Percentiles rank a stretch among this genome's conserved stretches.
phyloP scores from a whole-genome alignment of 2,797 vertebrate genomes.

The Fratercula arctica region DNA sequence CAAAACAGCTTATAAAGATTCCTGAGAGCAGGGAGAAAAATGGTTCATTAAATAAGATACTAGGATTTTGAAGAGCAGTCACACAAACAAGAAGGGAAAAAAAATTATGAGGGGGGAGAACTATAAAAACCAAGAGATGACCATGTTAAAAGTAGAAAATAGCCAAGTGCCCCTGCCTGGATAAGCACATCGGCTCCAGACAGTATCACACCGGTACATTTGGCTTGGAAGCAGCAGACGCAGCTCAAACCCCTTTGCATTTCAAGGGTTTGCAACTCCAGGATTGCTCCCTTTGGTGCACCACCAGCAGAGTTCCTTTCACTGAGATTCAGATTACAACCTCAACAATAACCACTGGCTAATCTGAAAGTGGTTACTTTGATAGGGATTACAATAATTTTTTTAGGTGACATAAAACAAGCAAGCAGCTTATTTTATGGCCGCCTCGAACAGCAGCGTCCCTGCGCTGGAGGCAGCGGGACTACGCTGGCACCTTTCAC shows the following conservation, averaged over 20 bases:
- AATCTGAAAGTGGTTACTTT: neutral
- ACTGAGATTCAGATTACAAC: neutral
- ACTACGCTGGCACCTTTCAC: rapidly evolving
- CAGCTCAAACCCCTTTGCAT: neutral
- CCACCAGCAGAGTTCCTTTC: neutral
- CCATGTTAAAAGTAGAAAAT: neutral
- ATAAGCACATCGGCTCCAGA: neutral
- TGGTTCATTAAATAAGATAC: neutral
- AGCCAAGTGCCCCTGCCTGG: neutral
- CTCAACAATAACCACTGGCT: neutral
- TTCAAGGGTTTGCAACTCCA: neutral
- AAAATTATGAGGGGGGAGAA: neutral
- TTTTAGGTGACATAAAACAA: neutral
- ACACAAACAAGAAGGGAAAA: neutral
- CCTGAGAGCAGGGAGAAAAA: neutral
- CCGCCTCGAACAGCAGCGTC: rapidly evolving
- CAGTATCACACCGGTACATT: neutral
- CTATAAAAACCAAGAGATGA: neutral
- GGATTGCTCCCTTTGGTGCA: neutral
- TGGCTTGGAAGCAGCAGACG: neutral
- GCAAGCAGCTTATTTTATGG: neutral
- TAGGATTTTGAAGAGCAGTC: neutral
- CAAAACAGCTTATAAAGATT: neutral
- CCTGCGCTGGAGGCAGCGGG: rapidly evolving
- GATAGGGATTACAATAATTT: neutral